Conservation (phyloP, 2,888 invertebrate species). For the Barypeithes pellucidus region DNA sequence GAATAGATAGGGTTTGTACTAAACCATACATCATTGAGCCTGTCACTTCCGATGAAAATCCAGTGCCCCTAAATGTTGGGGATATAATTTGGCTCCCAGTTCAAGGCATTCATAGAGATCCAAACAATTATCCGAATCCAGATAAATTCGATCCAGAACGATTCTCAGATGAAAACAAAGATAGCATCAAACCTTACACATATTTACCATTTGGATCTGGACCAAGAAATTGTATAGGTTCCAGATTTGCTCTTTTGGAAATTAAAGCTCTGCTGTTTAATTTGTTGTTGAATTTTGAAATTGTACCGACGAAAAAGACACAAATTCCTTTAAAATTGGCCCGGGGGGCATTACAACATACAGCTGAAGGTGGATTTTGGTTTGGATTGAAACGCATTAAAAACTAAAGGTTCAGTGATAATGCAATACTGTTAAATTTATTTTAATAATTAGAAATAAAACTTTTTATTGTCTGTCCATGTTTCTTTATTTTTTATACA, state of each 20-base stretch:
- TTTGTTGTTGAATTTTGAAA: constrained; percentile 1
- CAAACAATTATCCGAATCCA: constrained; percentile 74
- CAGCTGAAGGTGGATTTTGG: neutral
- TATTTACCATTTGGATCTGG: constrained; percentile 70
- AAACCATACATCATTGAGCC: constrained; percentile 68
- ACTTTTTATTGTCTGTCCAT: too few species aligned
- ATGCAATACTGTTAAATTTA: too few species aligned
- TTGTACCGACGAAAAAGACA: neutral
- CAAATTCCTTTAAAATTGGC: neutral
- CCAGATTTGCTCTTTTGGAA: neutral
- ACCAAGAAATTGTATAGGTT: constrained; percentile 78
- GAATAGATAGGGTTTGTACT: constrained; percentile 71
- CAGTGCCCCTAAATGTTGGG: constrained; percentile 57
- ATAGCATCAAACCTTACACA: constrained; percentile 71
- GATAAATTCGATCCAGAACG: constrained; percentile 69
- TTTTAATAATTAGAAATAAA: too few species aligned
- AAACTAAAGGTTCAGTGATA: neutral
- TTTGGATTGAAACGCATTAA: neutral
- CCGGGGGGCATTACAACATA: neutral
- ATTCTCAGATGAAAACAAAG: constrained; percentile 1
- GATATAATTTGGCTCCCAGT: constrained; percentile 63
- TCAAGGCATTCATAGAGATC: constrained; percentile 47
- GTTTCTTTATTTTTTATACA: too few species aligned
- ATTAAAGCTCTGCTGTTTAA: neutral
- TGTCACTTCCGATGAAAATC: constrained; percentile 49